A percentile compares a stretch with the other conserved stretches of the same genome.
phyloP scores from a whole-genome alignment of 2,113 vertebrate genomes.

The Chitala chitala region DNA sequence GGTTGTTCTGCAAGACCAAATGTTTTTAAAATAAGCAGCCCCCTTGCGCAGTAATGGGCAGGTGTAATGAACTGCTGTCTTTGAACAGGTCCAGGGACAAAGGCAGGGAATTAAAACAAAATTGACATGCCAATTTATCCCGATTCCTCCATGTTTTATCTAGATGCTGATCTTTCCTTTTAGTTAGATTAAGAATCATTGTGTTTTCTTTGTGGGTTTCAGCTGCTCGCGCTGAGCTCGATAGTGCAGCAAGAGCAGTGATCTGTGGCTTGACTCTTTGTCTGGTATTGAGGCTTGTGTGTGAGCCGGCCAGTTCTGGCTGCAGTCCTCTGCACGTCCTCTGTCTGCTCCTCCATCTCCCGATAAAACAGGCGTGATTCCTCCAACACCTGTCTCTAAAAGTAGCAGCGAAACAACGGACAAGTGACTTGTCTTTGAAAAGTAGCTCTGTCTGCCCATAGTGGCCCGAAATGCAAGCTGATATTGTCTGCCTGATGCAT shows the following conservation, averaged over 20 bases:
- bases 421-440: neutral
- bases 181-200: slow-evolving; percentile 3
- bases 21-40: neutral
- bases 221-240: neutral
- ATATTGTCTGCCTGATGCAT: too few species aligned
- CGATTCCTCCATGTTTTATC: neutral
- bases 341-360: neutral
- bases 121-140: neutral
- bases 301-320: neutral
- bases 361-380: too few species aligned
- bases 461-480: too few species aligned
- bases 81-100: neutral
- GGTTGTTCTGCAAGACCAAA: neutral
- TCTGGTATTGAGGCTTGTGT: neutral
- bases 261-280: neutral
- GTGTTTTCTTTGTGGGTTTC: slow-evolving; percentile 1
- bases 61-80: slow-evolving; percentile 1
- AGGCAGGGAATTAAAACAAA: slow-evolving; percentile 7
- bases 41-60: neutral
- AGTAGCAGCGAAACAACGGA: too few species aligned
- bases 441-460: neutral
- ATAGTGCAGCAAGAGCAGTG: neutral
- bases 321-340: neutral
- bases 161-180: neutral
- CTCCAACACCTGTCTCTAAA: neutral